Evolutionary conservation across 2,888 invertebrate species (phyloP), one percentile per base, ranked within the genome.

Genomic region (Malthinus flaveolus): DNA sequence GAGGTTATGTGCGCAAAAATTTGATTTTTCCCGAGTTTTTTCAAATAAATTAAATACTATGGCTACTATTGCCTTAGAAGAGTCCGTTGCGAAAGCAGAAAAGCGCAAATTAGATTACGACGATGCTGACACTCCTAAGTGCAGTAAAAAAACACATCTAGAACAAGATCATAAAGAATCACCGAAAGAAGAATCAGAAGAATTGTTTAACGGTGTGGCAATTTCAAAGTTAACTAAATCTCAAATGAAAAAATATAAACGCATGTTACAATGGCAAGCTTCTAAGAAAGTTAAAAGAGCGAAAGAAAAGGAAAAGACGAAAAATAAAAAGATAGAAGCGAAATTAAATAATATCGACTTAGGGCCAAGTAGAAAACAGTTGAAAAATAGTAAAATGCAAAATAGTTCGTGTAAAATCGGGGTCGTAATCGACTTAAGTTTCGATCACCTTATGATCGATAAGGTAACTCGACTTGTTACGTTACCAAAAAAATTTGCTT

Each of bases 351-450:
- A 92, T 65, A 79, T 89, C 52, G 84, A 87, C 56, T 72, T 88
- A 3, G 91, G 91, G 0, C 93, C 93, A 0, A 89, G 88, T 35
- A 85, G 95, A 56, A 95, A 93, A 78, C 83, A 85, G 56, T 76
- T 95, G 8, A 95, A 94, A 78, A 82, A 81, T 69, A 85, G 85
- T 75, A 89, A 84, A 72, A 85, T 89, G 81, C 84, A 84, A 39
- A 83, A 85, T 62, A 87, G 89, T 59, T 80, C 82, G 49, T 89
- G 88, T 73, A 87, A 86, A 78, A 83, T 86, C 51, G 83, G 83
- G 51, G 82, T 97, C 10, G 90, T 89, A 10, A 86, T 98, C 65
- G 97, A 98, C 75, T 85, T 96, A 72, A 92, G 93, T 72, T 97
- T 95, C 77, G 95, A 95, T 74, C 83, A 92, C 64, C 80, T 93